phyloP scores from a whole-genome alignment of 2,113 vertebrate species.

The Mesoclemmys tuberculata region DNA sequence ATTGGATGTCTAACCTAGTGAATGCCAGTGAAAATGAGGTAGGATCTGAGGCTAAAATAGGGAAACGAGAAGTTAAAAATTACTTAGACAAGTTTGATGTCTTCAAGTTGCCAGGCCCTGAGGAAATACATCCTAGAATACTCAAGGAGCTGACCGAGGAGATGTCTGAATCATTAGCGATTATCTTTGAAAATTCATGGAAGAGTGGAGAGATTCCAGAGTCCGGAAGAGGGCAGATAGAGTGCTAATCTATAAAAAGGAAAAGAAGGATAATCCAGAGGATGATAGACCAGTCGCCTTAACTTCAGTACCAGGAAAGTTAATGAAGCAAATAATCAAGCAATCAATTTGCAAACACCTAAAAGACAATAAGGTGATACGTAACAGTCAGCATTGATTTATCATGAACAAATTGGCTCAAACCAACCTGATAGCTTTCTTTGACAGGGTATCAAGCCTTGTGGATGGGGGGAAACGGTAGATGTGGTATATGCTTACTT shows the following conservation, averaged over 20 bases:
- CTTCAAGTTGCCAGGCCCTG: background rate
- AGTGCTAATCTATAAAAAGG: background rate
- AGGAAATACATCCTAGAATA: background rate
- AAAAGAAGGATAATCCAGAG: background rate
- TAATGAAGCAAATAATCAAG: background rate
- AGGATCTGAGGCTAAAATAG: background rate
- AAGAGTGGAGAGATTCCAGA: background rate
- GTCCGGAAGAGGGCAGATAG: too few species aligned
- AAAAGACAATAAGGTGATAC: background rate
- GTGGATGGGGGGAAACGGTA: background rate
- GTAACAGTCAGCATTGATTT: background rate
- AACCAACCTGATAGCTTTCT: background rate
- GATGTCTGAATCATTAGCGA: background rate
- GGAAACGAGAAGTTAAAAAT: background rate
- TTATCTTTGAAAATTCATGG: background rate
- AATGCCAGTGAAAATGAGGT: background rate
- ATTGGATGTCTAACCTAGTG: background rate
- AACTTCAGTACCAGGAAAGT: background rate
- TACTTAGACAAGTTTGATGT: background rate
- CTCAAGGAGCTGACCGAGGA: background rate
- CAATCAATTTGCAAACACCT: background rate
- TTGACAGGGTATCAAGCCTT: background rate
- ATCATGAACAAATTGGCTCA: background rate
- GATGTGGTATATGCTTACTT: background rate
- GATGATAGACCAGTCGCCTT: background rate